Conservation (phyloP, 23 tunicate genomes). For the Pegea sp. region DNA sequence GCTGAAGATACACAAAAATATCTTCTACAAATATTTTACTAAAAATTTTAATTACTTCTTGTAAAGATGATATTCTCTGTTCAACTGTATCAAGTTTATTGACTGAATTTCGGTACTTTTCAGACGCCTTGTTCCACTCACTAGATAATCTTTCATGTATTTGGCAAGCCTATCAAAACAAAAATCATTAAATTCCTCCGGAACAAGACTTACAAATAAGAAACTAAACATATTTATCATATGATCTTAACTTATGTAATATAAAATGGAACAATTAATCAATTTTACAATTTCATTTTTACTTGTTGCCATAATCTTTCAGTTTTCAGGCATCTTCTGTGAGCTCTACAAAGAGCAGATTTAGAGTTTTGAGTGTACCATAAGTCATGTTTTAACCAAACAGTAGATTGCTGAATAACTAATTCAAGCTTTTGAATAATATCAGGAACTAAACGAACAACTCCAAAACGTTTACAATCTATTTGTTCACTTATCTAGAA, state of each 20-base stretch:
- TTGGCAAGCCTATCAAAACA: constrained; percentile 12
- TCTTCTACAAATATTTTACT: too few species aligned
- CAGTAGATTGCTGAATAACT: constrained; percentile 19
- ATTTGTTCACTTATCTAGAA: constrained; percentile 21
- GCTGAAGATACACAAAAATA: too few species aligned
- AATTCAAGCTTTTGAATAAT: constrained; percentile 29
- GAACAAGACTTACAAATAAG: neutral
- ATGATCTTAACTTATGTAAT: too few species aligned
- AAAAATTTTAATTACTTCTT: too few species aligned
- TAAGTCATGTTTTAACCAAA: constrained; percentile 58
- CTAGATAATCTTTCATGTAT: too few species aligned
- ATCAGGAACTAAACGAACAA: constrained; percentile 43
- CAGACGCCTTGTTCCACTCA: too few species aligned
- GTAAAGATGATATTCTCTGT: too few species aligned
- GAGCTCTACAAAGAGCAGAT: constrained; percentile 36
- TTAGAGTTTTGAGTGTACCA: constrained; percentile 53
- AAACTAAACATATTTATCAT: neutral
- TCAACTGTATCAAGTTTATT: too few species aligned
- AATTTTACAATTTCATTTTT: neutral
- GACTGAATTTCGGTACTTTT: too few species aligned
- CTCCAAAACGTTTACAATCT: constrained; percentile 33
- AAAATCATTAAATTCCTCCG: neutral
- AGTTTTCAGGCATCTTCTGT: constrained; percentile 51
- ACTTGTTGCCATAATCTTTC: constrained; percentile 71
- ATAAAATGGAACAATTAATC: too few species aligned